Conservation (phyloP, 2,113 vertebrate genomes). For the Protomyctophum bolini region DNA sequence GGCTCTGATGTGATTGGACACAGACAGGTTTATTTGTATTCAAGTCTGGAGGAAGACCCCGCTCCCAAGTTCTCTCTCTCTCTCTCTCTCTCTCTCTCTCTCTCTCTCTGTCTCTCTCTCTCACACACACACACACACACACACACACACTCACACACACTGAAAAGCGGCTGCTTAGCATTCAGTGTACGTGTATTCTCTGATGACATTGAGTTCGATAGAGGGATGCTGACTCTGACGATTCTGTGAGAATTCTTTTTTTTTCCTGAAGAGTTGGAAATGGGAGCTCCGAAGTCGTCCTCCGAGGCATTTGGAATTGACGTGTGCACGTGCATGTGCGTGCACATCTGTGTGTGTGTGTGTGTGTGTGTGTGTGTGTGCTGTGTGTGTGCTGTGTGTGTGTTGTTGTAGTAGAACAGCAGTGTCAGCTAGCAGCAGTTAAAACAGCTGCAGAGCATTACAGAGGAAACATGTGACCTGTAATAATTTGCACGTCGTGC, state of each 20-base stretch:
- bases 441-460: constrained; percentile 75
- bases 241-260: constrained; percentile 38
- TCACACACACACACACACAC: constrained; percentile 13
- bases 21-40: constrained; percentile 50
- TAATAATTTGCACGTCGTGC: constrained; percentile 48
- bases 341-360: background rate
- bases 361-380: constrained; percentile 15
- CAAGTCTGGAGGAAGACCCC: constrained; percentile 23
- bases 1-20: constrained; percentile 53
- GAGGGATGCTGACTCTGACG: constrained; percentile 49
- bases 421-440: constrained; percentile 64
- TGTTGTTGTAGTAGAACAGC: constrained; percentile 48
- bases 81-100: background rate
- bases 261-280: constrained; percentile 54
- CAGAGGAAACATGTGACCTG: constrained; percentile 63
- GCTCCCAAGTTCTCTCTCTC: constrained; percentile 20
- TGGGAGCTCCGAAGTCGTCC: constrained; percentile 52
- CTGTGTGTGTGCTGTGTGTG: constrained; percentile 6
- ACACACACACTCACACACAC: background rate
- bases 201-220: constrained; percentile 44
- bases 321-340: background rate
- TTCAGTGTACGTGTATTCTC: constrained; percentile 15
- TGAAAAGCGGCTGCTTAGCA: background rate
- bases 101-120: constrained; percentile 29
- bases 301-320: constrained; percentile 27